phyloP scores from a whole-genome alignment of 2,797 vertebrate species.

The Pogonophryne albipinna region DNA sequence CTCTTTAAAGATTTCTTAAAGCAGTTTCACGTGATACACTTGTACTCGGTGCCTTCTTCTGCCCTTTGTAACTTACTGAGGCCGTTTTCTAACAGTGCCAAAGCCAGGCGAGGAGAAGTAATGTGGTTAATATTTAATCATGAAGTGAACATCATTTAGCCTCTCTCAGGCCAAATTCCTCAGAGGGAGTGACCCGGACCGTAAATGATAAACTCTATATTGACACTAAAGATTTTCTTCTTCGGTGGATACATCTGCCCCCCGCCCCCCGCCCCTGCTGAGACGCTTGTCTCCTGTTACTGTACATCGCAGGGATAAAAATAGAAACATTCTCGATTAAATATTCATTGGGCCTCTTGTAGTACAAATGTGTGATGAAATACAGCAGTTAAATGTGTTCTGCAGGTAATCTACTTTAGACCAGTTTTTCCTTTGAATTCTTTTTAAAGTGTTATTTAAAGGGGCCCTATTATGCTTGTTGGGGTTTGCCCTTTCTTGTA shows the following conservation, averaged over 20 bases:
- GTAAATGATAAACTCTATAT: constrained; percentile 28
- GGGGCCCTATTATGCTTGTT: too few species aligned
- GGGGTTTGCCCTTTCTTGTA: too few species aligned
- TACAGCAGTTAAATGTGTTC: constrained; percentile 6
- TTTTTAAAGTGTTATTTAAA: not conserved
- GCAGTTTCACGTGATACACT: constrained; percentile 16
- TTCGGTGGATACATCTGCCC: constrained; percentile 28
- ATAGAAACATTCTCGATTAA: constrained; percentile 55
- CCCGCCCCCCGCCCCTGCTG: constrained; percentile 26
- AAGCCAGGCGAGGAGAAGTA: constrained; percentile 59
- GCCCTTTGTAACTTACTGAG: constrained; percentile 11
- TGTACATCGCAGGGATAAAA: constrained; percentile 39
- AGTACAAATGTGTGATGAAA: constrained; percentile 3
- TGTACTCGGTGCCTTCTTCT: constrained; percentile 35
- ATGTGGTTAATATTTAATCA: constrained; percentile 74
- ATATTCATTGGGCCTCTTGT: constrained; percentile 46
- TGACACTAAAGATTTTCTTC: constrained; percentile 46
- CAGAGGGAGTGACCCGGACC: constrained; percentile 25
- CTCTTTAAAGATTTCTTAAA: constrained; percentile 8
- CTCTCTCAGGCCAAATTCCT: constrained; percentile 41
- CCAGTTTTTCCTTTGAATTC: not conserved
- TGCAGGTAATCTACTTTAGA: not conserved
- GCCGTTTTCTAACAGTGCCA: constrained; percentile 14
- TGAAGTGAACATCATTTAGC: constrained; percentile 57
- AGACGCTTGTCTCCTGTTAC: constrained; percentile 39